Base-by-base conservation (phyloP, 2,113 vertebrate species). In the Psittacara wagleri region DNA sequence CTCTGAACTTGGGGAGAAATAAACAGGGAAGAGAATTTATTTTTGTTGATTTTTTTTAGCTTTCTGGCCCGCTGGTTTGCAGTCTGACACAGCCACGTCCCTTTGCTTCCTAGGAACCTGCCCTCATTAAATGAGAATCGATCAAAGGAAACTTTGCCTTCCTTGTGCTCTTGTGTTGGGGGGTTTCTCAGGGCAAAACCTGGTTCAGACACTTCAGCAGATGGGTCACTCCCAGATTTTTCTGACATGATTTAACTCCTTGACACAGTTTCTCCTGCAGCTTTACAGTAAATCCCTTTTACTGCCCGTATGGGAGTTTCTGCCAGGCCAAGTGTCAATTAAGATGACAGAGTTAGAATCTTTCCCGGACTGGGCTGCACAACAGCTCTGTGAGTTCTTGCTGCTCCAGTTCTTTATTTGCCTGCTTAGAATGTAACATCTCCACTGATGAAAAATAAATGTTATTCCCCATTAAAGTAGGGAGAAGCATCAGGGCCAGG, bases 1-100 rank as follows among this genome's bases (percentile, higher is more conserved):
- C 95, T 92, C 74, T 51, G 41, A 66, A 91, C 94, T 95, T 33
- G 94, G 95, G 95, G 92, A 95, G 95, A 93, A 89, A 79, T 11
- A 39, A 84, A 91, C 39, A 83, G 92, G 92, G 94, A 77, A 96
- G 91, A 93, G 80, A 35, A 81, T 94, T 95, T 95, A 95, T 92
- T 94, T 94, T 93, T 96, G 79, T 87, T 93, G 81, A 94, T 88
- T 87, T 95, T 92, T 97, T 96, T 92, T 95, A 95, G 85, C 95
- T 92, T 81, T 88, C 96, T 81, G 80, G 80, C 83, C 93, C 19
- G 78, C 88, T 95, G 75, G 87, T 96, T 94, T 88, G 95, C 96
- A 88, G 37, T 80, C 83, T 69, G 61, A 92, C 16, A 62, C 70
- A 84, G 77, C 88, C 52, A 35, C 37, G 87, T 80, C 93, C 83